These are phyloP conservation scores for Catharus ustulatus DNA, from an alignment of 2,797 vertebrate genomes.

Conservation along the genomic window DNA sequence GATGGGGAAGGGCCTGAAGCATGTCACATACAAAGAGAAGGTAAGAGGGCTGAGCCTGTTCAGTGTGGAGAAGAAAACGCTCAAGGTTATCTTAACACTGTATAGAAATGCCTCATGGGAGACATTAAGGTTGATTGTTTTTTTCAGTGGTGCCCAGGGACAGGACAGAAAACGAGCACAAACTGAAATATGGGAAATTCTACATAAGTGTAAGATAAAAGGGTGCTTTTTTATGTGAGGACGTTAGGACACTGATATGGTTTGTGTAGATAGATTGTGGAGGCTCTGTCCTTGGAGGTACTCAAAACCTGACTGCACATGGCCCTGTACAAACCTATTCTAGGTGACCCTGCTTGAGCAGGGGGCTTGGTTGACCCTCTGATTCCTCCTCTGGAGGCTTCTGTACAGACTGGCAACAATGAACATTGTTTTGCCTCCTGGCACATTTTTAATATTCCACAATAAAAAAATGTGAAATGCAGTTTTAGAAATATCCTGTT, in stretches of 20 bases:
- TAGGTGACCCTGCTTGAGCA: not conserved
- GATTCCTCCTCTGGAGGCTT: not conserved
- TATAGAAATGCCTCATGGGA: not conserved
- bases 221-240: not conserved
- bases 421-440: not conserved
- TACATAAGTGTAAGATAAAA: not conserved
- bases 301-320: not conserved
- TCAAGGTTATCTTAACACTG: not conserved
- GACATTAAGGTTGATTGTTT: fast-evolving
- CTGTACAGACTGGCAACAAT: not conserved
- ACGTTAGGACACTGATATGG: not conserved
- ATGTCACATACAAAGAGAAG: not conserved
- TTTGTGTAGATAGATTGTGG: not conserved
- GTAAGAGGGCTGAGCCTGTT: not conserved
- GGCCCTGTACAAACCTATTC: not conserved
- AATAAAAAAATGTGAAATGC: not conserved
- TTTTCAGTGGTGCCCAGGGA: not conserved
- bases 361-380: fast-evolving
- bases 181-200: not conserved
- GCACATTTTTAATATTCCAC: not conserved
- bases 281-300: not conserved
- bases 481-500: not conserved
- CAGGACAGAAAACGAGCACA: fast-evolving
- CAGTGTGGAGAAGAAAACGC: not conserved
- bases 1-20: not conserved